Base-by-base conservation (phyloP, 2,888 invertebrate genomes). In the Aspidapion aeneum region DNA sequence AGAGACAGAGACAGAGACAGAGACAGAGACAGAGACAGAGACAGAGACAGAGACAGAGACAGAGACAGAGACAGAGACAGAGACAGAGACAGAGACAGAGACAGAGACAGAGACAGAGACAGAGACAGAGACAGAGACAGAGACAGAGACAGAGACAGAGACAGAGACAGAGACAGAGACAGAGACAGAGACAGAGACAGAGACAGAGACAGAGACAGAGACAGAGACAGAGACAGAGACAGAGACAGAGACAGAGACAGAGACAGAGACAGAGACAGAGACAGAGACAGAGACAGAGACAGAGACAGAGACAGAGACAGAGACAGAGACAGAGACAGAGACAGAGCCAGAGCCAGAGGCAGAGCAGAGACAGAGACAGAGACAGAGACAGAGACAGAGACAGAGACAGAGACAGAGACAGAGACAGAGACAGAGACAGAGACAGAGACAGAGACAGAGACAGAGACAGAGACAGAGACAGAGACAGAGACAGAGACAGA, bases 301-400 rank as follows among this genome's bases (percentile, higher is more conserved):
- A 19, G 60, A 56, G 60, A 60, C 22, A 19, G 60, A 56, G 60
- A 60, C 22, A 19, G 60, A 56, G 60, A 60, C 22, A 19, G 60
- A 56, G 60, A 60, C 22, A 19, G 60, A 56, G 60, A 60, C 22
- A 19, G 60, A 56, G 60, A 60, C 22, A 19, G 60, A 56, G 60
- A 60, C 22, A 19, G 60, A 56, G 60, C 55, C 22, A 19, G 60
- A 56, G 60, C 55, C 22, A 19, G 60, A 56, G 60, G 55, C 51
- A 51, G 51, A 51, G 51, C 22, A 19, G 60, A 56, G 60, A 55
- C 22, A 19, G 60, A 56, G 60, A 55, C 22, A 19, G 60, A 56
- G 60, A 55, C 22, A 19, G 60, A 56, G 60, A 55, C 22, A 19
- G 60, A 56, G 60, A 55, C 22, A 19, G 60, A 56, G 60, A 55